phyloP scores from a whole-genome alignment of 2,797 vertebrate genomes.

The Fundulus diaphanus region DNA sequence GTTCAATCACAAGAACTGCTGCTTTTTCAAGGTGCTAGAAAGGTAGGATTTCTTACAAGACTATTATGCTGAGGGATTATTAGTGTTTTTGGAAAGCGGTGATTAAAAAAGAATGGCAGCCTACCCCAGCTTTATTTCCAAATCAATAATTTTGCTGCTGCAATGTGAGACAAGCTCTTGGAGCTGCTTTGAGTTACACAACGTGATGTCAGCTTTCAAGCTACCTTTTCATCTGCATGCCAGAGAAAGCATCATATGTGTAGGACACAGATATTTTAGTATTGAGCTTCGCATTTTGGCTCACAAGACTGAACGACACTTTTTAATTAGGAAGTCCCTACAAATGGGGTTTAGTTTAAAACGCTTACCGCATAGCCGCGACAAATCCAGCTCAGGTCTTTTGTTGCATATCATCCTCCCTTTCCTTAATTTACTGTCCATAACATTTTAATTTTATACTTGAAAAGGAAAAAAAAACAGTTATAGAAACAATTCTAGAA shows the following conservation, averaged over 20 bases:
- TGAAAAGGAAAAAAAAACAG: background rate
- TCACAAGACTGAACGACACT: background rate
- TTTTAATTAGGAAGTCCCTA: constrained; percentile 13
- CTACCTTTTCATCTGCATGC: background rate
- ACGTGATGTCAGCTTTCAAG: background rate
- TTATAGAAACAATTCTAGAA: background rate
- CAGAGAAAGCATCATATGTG: no score
- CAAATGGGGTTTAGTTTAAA: constrained; percentile 8
- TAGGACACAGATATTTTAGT: background rate
- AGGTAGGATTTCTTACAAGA: background rate
- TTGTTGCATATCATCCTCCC: constrained; percentile 37
- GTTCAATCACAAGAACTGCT: background rate
- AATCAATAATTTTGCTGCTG: background rate
- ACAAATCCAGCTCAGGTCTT: constrained; percentile 34
- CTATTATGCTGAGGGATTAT: background rate
- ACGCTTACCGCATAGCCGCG: constrained; percentile 25
- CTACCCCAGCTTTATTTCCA: background rate
- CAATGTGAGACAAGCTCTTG: background rate
- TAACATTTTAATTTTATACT: constrained; percentile 7
- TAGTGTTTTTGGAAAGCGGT: background rate
- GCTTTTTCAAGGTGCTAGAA: background rate
- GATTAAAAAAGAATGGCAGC: background rate
- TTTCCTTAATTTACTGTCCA: constrained; percentile 20
- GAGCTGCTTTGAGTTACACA: background rate
- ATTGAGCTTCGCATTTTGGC: background rate